These are phyloP conservation scores for Prunella strophiata DNA, from an alignment of 2,797 vertebrate genomes.

Conservation along the genomic window DNA sequence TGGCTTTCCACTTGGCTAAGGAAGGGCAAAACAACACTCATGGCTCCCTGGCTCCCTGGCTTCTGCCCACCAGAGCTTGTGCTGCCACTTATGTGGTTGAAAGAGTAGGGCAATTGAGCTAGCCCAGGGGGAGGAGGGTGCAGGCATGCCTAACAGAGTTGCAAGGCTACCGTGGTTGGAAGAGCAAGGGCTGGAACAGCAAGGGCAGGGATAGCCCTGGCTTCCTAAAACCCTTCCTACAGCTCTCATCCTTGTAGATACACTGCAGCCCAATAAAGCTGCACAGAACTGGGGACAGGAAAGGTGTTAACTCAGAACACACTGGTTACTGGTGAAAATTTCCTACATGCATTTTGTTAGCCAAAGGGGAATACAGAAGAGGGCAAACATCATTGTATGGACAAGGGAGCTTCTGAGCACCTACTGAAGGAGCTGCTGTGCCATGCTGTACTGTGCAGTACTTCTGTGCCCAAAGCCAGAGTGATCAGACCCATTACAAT, in stretches of 20 bases:
- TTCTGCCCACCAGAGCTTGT: background rate
- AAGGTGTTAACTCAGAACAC: background rate
- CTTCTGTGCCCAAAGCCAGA: background rate
- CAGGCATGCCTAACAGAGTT: background rate
- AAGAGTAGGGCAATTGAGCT: background rate
- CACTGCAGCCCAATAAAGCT: background rate
- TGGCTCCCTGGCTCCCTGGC: background rate
- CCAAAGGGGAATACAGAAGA: background rate
- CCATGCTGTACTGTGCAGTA: background rate
- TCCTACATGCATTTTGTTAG: background rate
- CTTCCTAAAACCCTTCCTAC: background rate
- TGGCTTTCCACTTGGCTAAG: background rate
- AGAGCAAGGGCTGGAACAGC: background rate
- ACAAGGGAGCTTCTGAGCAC: rapidly evolving
- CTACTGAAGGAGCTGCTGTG: background rate
- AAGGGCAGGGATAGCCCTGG: background rate
- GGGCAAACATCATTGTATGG: background rate
- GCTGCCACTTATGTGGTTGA: background rate
- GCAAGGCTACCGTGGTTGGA: rapidly evolving
- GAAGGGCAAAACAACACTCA: background rate
- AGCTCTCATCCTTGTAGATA: background rate
- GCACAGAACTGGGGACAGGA: rapidly evolving
- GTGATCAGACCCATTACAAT: background rate
- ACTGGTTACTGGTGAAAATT: background rate
- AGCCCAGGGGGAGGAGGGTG: background rate